Percentiles rank a stretch among this genome's conserved stretches.
Conservation (phyloP, 92 coral and sea anemone species). For the Parazoanthus swiftii region DNA sequence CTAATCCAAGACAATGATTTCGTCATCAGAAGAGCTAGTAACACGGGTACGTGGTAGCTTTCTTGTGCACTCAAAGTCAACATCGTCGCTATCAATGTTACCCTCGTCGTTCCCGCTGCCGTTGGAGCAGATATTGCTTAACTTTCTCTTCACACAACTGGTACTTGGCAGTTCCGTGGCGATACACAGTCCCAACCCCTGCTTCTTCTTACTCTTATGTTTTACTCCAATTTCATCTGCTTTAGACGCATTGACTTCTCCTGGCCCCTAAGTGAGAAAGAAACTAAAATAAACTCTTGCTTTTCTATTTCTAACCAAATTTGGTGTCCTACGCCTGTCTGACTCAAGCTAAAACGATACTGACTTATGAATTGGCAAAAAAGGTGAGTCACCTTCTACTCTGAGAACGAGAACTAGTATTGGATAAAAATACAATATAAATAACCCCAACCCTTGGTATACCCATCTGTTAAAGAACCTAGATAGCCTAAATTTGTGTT, state of each 20-base stretch:
- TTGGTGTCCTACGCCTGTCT: too few species aligned
- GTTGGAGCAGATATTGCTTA: not conserved
- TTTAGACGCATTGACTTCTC: not conserved
- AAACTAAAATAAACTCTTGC: not conserved
- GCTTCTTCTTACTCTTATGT: not conserved
- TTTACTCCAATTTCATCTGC: not conserved
- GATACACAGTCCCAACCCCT: not conserved
- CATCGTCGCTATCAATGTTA: not conserved
- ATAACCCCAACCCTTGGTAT: too few species aligned
- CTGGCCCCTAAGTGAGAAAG: not conserved
- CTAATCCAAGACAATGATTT: not conserved
- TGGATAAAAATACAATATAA: too few species aligned
- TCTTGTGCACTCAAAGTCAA: not conserved
- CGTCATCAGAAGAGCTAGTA: not conserved
- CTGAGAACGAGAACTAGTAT: too few species aligned
- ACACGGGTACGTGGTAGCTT: not conserved
- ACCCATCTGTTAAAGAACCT: too few species aligned
- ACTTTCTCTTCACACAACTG: not conserved
- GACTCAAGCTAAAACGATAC: not conserved
- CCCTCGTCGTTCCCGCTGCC: not conserved
- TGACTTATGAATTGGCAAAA: not conserved
- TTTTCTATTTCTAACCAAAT: too few species aligned
- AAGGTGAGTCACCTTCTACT: too few species aligned
- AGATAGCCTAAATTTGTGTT: too few species aligned
- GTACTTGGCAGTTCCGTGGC: not conserved